A percentile compares a stretch with the other conserved stretches of the same genome.
Evolutionary conservation across 2,113 vertebrate species (phyloP).

Genomic region (Fulmarus glacialis): DNA sequence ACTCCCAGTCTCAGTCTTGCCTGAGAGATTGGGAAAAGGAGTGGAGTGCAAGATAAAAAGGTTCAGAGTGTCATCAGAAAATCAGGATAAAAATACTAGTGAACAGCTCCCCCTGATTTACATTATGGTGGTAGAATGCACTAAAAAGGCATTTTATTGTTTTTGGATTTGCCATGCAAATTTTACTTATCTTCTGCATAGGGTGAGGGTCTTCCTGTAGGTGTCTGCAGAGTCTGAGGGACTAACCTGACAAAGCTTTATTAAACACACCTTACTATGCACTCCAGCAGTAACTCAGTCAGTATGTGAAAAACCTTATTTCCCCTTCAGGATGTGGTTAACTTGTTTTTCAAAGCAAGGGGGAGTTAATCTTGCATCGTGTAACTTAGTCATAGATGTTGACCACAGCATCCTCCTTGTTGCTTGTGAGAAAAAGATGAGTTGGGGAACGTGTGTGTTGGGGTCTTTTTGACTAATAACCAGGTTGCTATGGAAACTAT

Average conservation of each 20-base stretch:
- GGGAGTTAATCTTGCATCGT: neutral
- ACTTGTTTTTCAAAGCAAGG: neutral
- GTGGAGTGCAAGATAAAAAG: neutral
- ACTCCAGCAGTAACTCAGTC: neutral
- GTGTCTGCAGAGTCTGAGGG: neutral
- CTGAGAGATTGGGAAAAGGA: neutral
- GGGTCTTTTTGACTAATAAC: neutral
- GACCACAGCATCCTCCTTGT: slow-evolving; percentile 30
- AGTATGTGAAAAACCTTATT: neutral
- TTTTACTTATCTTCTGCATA: neutral
- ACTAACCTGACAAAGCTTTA: neutral
- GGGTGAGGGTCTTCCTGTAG: neutral
- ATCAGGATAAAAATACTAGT: neutral
- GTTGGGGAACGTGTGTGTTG: neutral
- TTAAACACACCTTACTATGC: neutral
- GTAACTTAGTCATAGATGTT: neutral
- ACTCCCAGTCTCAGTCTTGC: neutral
- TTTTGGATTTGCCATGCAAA: neutral
- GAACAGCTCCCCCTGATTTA: neutral
- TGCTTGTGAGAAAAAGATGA: neutral
- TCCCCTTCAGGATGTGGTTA: slow-evolving; percentile 18
- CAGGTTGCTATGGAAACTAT: neutral
- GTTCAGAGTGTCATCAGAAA: neutral
- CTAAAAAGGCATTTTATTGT: neutral
- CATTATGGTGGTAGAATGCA: neutral